phyloP scores from a whole-genome alignment of 2,888 invertebrate genomes.

The Polyommatus iphigenia region DNA sequence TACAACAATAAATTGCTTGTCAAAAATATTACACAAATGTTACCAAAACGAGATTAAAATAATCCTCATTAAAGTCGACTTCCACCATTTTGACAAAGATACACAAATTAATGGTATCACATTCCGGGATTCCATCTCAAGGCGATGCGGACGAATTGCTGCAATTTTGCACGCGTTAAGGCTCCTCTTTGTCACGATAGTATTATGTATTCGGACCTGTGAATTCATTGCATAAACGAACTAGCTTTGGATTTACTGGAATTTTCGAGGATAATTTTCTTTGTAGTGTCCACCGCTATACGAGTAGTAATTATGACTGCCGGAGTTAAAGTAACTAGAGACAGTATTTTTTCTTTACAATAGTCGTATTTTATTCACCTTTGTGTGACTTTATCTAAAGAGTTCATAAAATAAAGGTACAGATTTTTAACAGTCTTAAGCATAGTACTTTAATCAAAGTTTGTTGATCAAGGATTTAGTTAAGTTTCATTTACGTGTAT shows the following conservation, averaged over 20 bases:
- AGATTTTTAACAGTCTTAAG: not conserved
- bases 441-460: not conserved
- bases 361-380: not conserved
- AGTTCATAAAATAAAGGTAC: not conserved
- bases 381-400: not conserved
- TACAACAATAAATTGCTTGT: not conserved
- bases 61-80: not conserved
- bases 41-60: not conserved
- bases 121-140: conserved; percentile 44
- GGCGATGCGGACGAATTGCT: conserved; percentile 45
- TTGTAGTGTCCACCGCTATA: conserved; percentile 3
- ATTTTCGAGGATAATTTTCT: conserved; percentile 18
- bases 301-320: not conserved
- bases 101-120: conserved; percentile 38
- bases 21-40: not conserved
- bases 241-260: conserved; percentile 19
- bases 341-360: not conserved
- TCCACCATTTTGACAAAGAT: conserved; percentile 27
- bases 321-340: not conserved
- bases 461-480: not conserved
- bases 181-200: conserved; percentile 44
- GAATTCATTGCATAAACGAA: conserved; percentile 35
- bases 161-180: conserved; percentile 45
- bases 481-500: not conserved
- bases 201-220: conserved; percentile 43